Base-by-base conservation (phyloP, 2,797 vertebrate species). In the Acanthurus leucopareius region DNA sequence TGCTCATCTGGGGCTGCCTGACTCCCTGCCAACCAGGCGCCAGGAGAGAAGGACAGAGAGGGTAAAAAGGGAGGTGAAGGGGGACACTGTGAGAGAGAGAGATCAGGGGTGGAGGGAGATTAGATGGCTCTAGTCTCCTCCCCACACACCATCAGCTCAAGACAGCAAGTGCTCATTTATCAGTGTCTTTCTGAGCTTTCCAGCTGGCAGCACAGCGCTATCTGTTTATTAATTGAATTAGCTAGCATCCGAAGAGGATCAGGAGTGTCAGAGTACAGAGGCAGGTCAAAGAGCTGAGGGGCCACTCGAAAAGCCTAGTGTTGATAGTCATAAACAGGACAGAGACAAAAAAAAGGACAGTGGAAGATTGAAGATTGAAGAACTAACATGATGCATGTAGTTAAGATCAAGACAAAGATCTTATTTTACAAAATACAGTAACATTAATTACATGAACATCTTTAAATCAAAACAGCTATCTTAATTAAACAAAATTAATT, bases 191-290 rank as follows among this genome's bases (percentile, higher is more conserved):
- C 94, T 94, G 91, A 92, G 88, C 85, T 84, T 14, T 95, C 96
- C 96, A 97, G 95, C 95, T 96, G 96, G 95, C 92, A 89, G 83
- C 22, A 66, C 62, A 82, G 84, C 80, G 76, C 89, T 95, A 94
- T 96, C 95, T 95, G 93, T 95, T 96, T 96, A 96, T 96, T 97
- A 97, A 97, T 96, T 96, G 91, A 96, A 97, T 97, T 96, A 97
- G 90, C 83, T 91, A 68, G 88, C 93, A 94, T 95, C 92, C 88
- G 89, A 67, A 7, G 89, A 94, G 81, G 91, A 28, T 81, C 91
- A 79, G 73, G 89, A 92, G 94, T 95, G 94, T 90, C 89, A 85
- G 74, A 79, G 85, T 69, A 85, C 71, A 86, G 75, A 85, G 54
- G 83, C 81, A 74, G 87, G 85, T 91, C 90, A 89, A 79, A 80